Evolutionary conservation across 2,888 invertebrate genomes (phyloP).

Genomic region (Charanyca ferruginea): DNA sequence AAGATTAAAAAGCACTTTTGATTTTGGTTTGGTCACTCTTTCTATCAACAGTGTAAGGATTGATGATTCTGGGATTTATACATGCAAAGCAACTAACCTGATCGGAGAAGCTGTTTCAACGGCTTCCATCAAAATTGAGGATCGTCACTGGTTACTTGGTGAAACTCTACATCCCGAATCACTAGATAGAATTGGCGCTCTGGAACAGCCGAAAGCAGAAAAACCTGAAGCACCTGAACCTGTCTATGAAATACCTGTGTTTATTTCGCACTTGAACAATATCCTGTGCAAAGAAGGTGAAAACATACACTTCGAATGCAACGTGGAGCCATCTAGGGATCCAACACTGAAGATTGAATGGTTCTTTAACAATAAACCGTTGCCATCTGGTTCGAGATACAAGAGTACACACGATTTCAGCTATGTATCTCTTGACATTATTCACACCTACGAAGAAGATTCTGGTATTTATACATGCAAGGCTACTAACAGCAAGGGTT

Average conservation of each 20-base stretch:
- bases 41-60: constrained; percentile 96
- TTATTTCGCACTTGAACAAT: constrained; percentile 97
- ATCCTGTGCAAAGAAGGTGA: constrained; percentile 97
- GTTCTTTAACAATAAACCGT: constrained; percentile 97
- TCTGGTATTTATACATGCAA: constrained; percentile 97
- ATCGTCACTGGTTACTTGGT: constrained; percentile 96
- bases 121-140: constrained; percentile 96
- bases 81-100: constrained; percentile 98
- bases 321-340: constrained; percentile 97
- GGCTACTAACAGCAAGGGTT: constrained; percentile 96
- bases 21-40: constrained; percentile 98
- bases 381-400: constrained; percentile 97
- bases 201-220: constrained; percentile 95
- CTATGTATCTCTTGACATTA: constrained; percentile 97
- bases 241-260: constrained; percentile 96
- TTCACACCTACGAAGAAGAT: constrained; percentile 97
- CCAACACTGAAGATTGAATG: constrained; percentile 98
- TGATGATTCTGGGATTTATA: constrained; percentile 98
- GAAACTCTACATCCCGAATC: constrained; percentile 97
- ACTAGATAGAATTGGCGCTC: constrained; percentile 95
- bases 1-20: constrained; percentile 97
- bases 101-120: constrained; percentile 98
- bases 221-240: constrained; percentile 94
- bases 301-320: constrained; percentile 97
- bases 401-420: constrained; percentile 99